Percentiles rank a stretch among this genome's conserved stretches.
These are phyloP conservation scores for Caradrina clavipalpis DNA, from an alignment of 2,888 invertebrate species.

Conservation along the genomic window DNA sequence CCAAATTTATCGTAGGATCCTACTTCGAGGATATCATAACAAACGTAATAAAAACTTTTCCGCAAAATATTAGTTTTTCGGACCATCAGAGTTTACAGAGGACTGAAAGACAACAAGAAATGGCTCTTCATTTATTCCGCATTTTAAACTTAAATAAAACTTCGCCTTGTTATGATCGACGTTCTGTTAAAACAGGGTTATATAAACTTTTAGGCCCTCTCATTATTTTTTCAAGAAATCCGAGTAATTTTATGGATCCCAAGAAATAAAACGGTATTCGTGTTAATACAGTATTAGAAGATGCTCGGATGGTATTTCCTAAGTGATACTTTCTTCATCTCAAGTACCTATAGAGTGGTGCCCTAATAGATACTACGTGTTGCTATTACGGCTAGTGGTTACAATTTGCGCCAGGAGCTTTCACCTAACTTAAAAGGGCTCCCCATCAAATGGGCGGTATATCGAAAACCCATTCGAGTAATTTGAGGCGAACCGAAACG, in stretches of 20 bases:
- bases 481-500: conserved; percentile 86
- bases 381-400: conserved; percentile 72
- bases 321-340: conserved; percentile 64
- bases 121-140: conserved; percentile 69
- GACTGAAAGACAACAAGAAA: conserved; percentile 75
- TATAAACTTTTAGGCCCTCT: conserved; percentile 43
- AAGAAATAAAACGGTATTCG: conserved; percentile 34
- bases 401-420: conserved; percentile 75
- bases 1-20: conserved; percentile 70
- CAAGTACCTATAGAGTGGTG: conserved; percentile 60
- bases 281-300: conserved; percentile 48
- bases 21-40: conserved; percentile 75
- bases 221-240: conserved; percentile 51
- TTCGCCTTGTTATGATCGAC: conserved; percentile 65
- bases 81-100: conserved; percentile 72
- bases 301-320: conserved; percentile 48
- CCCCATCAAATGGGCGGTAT: conserved; percentile 80
- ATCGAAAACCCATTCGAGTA: conserved; percentile 87
- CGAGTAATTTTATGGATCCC: conserved; percentile 33
- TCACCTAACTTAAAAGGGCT: conserved; percentile 79
- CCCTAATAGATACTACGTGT: conserved; percentile 69
- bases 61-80: conserved; percentile 78
- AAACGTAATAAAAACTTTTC: conserved; percentile 79
- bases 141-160: conserved; percentile 71
- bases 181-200: conserved; percentile 56